Evolutionary conservation across 1,140 invertebrate genomes (phyloP).

Genomic region (Andricus grossulariae): DNA sequence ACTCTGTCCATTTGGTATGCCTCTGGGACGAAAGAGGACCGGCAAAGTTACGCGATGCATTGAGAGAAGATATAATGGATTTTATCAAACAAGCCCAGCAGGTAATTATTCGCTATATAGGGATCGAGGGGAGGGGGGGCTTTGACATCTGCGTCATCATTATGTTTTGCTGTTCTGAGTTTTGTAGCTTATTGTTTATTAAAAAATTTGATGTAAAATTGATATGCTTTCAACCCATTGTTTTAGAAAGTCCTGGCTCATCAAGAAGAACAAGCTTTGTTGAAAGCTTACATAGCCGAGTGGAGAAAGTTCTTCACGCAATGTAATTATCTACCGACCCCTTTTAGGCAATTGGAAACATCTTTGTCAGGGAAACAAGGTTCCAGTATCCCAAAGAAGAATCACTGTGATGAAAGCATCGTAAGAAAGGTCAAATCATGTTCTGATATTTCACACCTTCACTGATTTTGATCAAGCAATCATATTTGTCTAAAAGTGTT

Average conservation of each 20-base stretch:
- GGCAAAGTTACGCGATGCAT: conserved; percentile 88
- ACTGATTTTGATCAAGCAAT: conserved; percentile 27
- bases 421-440: conserved; percentile 83
- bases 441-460: conserved; percentile 35
- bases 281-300: conserved; percentile 97
- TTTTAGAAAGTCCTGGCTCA: conserved; percentile 88
- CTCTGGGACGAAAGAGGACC: conserved; percentile 97
- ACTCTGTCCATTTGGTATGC: conserved; percentile 95
- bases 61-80: conserved; percentile 95
- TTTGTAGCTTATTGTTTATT: not conserved
- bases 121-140: no score
- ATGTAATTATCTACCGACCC: conserved; percentile 96
- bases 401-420: conserved; percentile 89
- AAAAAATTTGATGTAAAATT: no score
- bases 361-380: conserved; percentile 82
- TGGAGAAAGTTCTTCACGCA: conserved; percentile 99
- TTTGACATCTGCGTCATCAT: not conserved
- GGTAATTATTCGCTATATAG: conserved; percentile 67
- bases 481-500: conserved; percentile 13
- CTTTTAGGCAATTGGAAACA: conserved; percentile 94
- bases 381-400: conserved; percentile 82
- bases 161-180: conserved; percentile 1
- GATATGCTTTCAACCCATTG: not conserved
- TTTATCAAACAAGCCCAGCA: conserved; percentile 96
- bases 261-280: conserved; percentile 94